Evolutionary conservation across 2,888 invertebrate species (phyloP), one percentile per base, ranked within the genome.

Genomic region (Pollenia griseotomentosa): DNA sequence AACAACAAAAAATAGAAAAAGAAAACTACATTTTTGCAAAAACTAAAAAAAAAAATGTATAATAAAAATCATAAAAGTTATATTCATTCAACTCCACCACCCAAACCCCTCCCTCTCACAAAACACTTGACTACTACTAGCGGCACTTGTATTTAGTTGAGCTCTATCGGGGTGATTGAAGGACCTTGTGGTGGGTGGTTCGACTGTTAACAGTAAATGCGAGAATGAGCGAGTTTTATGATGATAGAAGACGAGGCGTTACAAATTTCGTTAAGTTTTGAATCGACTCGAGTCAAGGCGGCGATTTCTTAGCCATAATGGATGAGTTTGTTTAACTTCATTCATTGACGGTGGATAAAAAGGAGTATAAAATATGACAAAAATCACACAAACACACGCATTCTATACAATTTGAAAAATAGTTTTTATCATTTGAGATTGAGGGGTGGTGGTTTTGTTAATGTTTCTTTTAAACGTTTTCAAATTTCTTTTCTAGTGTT

Each of bases 1-100:
- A 23, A 23, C 19, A 51, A 75, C 68, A 10, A 10, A 46, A 63
- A 40, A 33, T 2, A 7, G 55, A 42, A 66, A 57, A 11, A 33
- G 42, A 77, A 71, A 68, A 63, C 71, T 68, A 78, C 74, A 68
- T 44, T 70, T 75, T 79, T 65, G 57, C 51, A 48, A 73, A 61
- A 71, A 42, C 9, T 0, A 42, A 44, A 66, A 51, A 66, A 51
- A 78, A 19, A 7, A 48, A 59, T 51, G 14, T 23, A 55, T 48
- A 70, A 51, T 33, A 78, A 16, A 55, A 77, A 77, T 66, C 57
- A 65, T 55, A 66, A 55, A 57, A 48, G 68, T 68, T 57, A 57
- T 59, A 63, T 71, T 71, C 63, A 71, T 71, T 33, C 71, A 80
- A 61, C 16, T 63, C 33, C 12, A 12, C 40, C 40, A 9, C 46